Evolutionary conservation across 1,140 invertebrate species (phyloP), one percentile per base, ranked within the genome.

Genomic region (Nephila pilipes): DNA sequence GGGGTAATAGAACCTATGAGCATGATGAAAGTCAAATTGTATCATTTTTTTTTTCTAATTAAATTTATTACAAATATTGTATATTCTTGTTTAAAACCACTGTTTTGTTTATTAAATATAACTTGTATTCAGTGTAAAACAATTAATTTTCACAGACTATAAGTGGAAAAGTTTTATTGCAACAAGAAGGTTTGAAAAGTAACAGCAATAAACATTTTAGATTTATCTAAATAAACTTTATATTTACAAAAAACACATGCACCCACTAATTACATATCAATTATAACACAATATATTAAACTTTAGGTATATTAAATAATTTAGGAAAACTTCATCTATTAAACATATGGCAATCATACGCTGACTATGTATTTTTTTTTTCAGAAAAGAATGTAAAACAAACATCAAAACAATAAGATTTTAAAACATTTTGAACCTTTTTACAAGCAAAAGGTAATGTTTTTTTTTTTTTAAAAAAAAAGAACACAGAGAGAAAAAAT

Each of bases 271-370:
- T n/a, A 25, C 38, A 90, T 90, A 90, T 79, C 22, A 57, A 58
- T 79, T 4, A 57, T 55, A 69, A 65, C 55, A 79, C 55, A 79
- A 75, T 38, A 79, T 58, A 25, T 25, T 12, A 65, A 25, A 65
- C n/a, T 60, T 22, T n/a, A 65, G 25, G 63, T 12, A 75, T 38
- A 79, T 58, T 65, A 65, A 65, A 65, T 65, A 65, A 65, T 65
- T 25, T 25, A 10, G 3, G 63, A n/a, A 65, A 25, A n/a, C 10
- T 65, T 46, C 46, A 32, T 79, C 29, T 32, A 83, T 8, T 32
- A 57, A 90, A 80, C 54, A 80, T 90, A 90, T 90, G 88, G 88
- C 88, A 90, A 90, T 65, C 65, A 90, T 79, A 90, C 46, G 80
- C 36, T 80, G 38, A 89, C 38, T 69, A 65, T 36, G 14, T 46